A percentile compares a stretch with the other conserved stretches of the same genome.
phyloP scores from a whole-genome alignment of 1,140 invertebrate species.

The Bombyx mori region DNA sequence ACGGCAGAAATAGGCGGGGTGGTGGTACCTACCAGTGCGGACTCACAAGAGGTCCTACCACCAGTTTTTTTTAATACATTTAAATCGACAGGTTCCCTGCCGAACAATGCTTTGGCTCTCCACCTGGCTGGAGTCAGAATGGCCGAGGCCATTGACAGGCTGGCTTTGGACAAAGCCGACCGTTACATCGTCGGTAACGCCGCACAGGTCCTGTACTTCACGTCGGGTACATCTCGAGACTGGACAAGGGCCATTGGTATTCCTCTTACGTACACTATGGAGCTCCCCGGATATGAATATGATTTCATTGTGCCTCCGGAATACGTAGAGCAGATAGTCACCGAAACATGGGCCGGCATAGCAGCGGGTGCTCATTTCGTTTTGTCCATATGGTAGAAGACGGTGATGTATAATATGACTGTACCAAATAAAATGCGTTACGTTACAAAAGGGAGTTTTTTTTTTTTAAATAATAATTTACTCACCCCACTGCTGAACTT shows the following conservation, averaged over 20 bases:
- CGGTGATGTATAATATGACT: too few species aligned
- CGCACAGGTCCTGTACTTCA: slow-evolving; percentile 71
- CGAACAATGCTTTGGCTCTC: slow-evolving; percentile 38
- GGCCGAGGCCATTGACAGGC: slow-evolving; percentile 59
- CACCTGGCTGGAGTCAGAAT: slow-evolving; percentile 46
- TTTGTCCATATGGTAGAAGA: slow-evolving; percentile 15
- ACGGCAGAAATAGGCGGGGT: too few species aligned
- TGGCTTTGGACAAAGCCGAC: slow-evolving; percentile 39
- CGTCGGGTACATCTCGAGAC: slow-evolving; percentile 75
- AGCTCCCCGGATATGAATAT: slow-evolving; percentile 75
- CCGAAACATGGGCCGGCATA: slow-evolving; percentile 84
- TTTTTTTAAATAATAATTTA: too few species aligned
- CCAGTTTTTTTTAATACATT: slow-evolving; percentile 5
- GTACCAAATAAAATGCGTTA: too few species aligned
- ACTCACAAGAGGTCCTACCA: too few species aligned
- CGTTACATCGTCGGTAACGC: slow-evolving; percentile 75
- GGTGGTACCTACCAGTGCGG: too few species aligned
- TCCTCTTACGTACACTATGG: slow-evolving; percentile 78
- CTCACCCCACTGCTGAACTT: too few species aligned
- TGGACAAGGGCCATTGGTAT: slow-evolving; percentile 76
- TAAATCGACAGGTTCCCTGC: slow-evolving; percentile 39
- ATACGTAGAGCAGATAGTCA: slow-evolving; percentile 73
- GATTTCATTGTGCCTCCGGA: slow-evolving; percentile 75
- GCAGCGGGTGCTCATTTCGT: slow-evolving; percentile 43
- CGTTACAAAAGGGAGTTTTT: too few species aligned